A percentile compares a stretch with the other conserved stretches of the same genome.
Evolutionary conservation across 2,113 vertebrate species (phyloP).

Genomic region (Neomonachus schauinslandi): DNA sequence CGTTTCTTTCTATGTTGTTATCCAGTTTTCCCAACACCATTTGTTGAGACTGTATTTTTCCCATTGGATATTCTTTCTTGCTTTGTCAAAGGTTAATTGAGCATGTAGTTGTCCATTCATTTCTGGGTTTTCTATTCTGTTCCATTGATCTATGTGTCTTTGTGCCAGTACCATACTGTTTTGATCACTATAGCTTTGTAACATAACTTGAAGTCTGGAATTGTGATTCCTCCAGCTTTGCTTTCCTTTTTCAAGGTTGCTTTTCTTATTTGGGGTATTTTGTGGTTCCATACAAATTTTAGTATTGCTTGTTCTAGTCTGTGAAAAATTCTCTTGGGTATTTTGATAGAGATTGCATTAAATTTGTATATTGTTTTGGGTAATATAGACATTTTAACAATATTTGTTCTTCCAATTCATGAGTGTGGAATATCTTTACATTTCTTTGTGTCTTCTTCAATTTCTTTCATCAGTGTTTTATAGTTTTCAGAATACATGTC

Average conservation of each 20-base stretch:
- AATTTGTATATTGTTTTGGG: background rate
- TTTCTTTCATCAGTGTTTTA: too few species aligned
- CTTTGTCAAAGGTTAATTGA: background rate
- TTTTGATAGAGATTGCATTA: background rate
- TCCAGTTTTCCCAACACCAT: background rate
- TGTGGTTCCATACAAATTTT: background rate
- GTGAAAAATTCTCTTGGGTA: background rate
- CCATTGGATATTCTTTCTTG: background rate
- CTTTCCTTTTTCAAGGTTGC: background rate
- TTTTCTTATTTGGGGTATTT: background rate
- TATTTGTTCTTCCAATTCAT: background rate
- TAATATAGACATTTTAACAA: background rate
- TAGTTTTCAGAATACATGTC: too few species aligned
- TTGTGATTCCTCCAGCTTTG: background rate
- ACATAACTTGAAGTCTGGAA: background rate
- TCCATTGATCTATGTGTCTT: background rate
- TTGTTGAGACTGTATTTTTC: background rate
- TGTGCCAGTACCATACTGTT: background rate
- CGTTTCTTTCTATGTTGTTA: background rate
- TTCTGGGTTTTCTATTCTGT: background rate
- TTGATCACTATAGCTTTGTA: background rate
- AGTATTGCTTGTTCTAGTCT: background rate
- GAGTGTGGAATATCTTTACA: background rate
- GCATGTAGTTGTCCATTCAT: background rate
- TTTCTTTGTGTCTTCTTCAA: too few species aligned